These are phyloP conservation scores for Characodon lateralis DNA, from an alignment of 2,797 vertebrate genomes.

Conservation along the genomic window DNA sequence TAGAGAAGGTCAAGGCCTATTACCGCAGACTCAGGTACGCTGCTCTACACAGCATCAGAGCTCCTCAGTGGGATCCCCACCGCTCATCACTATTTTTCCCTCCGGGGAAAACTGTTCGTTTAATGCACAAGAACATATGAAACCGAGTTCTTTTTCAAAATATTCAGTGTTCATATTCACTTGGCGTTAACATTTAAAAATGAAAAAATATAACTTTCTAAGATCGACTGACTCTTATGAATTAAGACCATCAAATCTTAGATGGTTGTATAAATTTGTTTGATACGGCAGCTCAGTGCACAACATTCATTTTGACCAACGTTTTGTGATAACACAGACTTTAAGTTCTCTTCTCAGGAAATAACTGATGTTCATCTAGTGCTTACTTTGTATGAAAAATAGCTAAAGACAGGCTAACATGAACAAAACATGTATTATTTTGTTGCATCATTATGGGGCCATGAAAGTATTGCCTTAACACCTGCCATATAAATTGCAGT, in stretches of 20 bases:
- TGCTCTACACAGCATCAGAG: constrained; percentile 24
- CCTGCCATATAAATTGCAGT: too few relatives aligned
- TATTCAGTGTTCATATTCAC: background rate
- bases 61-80: constrained; percentile 17
- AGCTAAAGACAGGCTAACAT: too few relatives aligned
- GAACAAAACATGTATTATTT: too few relatives aligned
- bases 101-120: constrained; percentile 29
- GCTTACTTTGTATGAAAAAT: too few relatives aligned
- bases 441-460: too few relatives aligned
- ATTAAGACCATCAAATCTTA: background rate
- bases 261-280: background rate
- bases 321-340: too few relatives aligned
- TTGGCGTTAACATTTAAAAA: background rate
- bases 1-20: constrained; percentile 96
- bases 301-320: background rate
- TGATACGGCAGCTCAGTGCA: background rate
- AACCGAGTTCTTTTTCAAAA: background rate
- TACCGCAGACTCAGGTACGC: constrained; percentile 94
- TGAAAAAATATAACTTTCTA: background rate
- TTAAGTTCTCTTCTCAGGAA: background rate
- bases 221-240: background rate
- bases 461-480: too few relatives aligned
- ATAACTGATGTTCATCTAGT: background rate
- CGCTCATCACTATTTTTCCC: constrained; percentile 30
- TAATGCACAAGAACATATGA: constrained; percentile 33